A percentile compares a stretch with the other conserved stretches of the same genome.
Evolutionary conservation across 35 echinoderm and acorn worm genomes (phyloP).

Genomic region (Strongylocentrotus purpuratus): DNA sequence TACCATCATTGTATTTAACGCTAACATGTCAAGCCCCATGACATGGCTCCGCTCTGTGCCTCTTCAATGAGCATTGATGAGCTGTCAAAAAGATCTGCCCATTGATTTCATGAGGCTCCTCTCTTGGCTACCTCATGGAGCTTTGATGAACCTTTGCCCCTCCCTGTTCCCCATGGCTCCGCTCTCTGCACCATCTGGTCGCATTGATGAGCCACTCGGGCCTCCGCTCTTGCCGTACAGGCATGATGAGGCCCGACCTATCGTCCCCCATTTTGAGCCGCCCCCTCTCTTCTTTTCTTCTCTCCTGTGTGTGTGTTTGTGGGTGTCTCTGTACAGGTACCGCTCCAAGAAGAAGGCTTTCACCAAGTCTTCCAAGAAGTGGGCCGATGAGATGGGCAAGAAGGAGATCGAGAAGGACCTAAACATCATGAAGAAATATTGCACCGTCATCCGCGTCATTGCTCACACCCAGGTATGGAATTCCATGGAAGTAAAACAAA

Average conservation of each 20-base stretch:
- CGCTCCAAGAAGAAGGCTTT: conserved; percentile 99
- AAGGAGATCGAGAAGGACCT: conserved; percentile 94
- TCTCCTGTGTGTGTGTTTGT: conserved; percentile 50
- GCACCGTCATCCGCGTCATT: conserved; percentile 97
- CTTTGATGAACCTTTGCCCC: conserved; percentile 54
- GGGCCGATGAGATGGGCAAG: conserved; percentile 94
- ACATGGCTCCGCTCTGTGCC: conserved; percentile 16
- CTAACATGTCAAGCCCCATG: not conserved
- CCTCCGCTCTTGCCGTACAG: conserved; percentile 58
- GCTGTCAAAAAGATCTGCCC: not conserved
- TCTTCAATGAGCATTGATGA: conserved; percentile 1
- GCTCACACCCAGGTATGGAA: conserved; percentile 86
- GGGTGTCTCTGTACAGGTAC: conserved; percentile 75
- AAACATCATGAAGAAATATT: conserved; percentile 96
- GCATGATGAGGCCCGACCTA: conserved; percentile 86
- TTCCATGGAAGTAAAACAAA: not conserved
- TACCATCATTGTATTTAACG: not conserved
- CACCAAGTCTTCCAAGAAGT: conserved; percentile 99
- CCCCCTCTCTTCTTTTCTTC: conserved; percentile 53
- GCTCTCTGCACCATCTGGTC: conserved; percentile 24
- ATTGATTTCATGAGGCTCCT: conserved; percentile 37
- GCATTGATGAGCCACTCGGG: conserved; percentile 66
- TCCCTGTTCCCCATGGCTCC: conserved; percentile 39
- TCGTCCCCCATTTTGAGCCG: conserved; percentile 30
- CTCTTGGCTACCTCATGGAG: conserved; percentile 8